phyloP scores from a whole-genome alignment of 2,113 vertebrate species.

The Archilochus colubris region DNA sequence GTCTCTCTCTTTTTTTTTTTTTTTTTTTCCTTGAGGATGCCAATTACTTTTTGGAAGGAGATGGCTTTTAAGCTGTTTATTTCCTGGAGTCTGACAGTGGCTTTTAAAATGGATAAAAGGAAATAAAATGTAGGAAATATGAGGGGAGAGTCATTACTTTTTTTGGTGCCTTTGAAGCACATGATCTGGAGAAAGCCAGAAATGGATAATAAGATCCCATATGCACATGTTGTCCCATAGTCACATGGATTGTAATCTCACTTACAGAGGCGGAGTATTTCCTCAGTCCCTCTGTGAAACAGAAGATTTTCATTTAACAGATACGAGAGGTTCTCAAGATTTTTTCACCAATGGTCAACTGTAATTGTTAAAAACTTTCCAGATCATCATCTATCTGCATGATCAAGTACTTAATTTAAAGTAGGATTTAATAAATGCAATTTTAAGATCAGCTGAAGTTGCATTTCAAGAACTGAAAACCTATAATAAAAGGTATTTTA shows the following conservation, averaged over 20 bases:
- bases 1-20: neutral
- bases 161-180: neutral
- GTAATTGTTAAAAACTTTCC: neutral
- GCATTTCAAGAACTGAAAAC: neutral
- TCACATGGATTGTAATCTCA: neutral
- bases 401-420: neutral
- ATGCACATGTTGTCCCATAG: neutral
- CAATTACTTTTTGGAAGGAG: conserved; percentile 31
- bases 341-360: neutral
- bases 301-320: neutral
- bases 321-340: neutral
- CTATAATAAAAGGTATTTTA: neutral
- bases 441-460: neutral
- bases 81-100: conserved; percentile 17
- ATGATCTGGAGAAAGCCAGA: conserved; percentile 12
- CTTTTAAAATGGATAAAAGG: conserved; percentile 43
- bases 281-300: neutral
- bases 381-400: neutral
- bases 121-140: neutral
- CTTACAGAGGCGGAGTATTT: neutral
- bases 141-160: neutral
- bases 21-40: neutral
- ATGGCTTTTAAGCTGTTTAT: conserved; percentile 11
- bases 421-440: neutral
- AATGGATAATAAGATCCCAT: conserved; percentile 6